Percentiles rank a stretch among this genome's conserved stretches.
Evolutionary conservation across 2,888 invertebrate genomes (phyloP).

Genomic region (Nudaria mundana): DNA sequence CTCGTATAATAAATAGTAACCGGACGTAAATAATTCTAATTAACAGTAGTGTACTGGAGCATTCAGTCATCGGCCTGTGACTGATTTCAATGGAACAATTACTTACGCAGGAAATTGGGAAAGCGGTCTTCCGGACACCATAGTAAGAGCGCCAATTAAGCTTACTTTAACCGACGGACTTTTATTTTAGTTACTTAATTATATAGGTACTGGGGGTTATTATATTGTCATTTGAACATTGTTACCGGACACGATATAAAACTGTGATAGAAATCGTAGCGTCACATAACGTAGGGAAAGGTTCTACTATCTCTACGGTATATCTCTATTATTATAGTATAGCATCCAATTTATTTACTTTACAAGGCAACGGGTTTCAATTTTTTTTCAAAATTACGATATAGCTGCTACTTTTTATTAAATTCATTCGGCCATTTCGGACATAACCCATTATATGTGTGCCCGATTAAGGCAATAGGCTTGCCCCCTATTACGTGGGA

Average conservation of each 20-base stretch:
- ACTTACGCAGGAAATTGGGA: slow-evolving; percentile 46
- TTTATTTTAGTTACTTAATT: slow-evolving; percentile 18
- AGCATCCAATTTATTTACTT: too few relatives aligned
- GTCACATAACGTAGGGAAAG: background rate
- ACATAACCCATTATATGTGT: too few relatives aligned
- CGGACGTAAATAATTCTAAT: slow-evolving; percentile 62
- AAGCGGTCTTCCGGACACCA: slow-evolving; percentile 35
- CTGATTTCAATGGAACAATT: slow-evolving; percentile 35
- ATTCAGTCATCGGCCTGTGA: slow-evolving; percentile 33
- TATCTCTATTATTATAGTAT: too few relatives aligned
- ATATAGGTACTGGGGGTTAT: slow-evolving; percentile 9
- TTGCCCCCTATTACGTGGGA: background rate
- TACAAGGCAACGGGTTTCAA: too few relatives aligned
- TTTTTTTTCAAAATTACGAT: too few relatives aligned
- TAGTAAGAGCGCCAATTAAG: slow-evolving; percentile 21
- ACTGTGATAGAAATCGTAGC: background rate
- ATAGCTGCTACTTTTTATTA: too few relatives aligned
- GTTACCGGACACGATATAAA: slow-evolving; percentile 8
- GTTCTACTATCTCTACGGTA: background rate
- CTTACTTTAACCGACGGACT: slow-evolving; percentile 18
- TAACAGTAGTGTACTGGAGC: slow-evolving; percentile 39
- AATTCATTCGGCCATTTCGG: too few relatives aligned
- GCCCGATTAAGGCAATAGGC: background rate
- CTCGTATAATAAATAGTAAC: too few relatives aligned
- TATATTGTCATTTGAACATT: slow-evolving; percentile 7